Evolutionary conservation across 2,888 invertebrate genomes (phyloP).

Genomic region (Agriopis aurantiaria): DNA sequence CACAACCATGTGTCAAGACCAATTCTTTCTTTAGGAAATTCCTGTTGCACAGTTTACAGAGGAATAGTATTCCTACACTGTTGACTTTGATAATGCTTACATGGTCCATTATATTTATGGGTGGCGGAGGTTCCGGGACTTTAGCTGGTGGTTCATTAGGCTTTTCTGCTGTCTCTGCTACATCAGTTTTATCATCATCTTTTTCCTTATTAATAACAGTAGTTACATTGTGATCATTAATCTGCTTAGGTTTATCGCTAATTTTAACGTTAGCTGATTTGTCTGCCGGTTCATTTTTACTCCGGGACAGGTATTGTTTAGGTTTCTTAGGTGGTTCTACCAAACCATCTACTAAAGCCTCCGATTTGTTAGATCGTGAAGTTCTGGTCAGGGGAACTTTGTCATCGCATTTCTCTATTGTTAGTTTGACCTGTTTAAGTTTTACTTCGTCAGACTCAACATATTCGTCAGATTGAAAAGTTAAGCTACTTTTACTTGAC

Average conservation of each 20-base stretch:
- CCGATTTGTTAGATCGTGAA: constrained; percentile 28
- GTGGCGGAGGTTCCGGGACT: constrained; percentile 43
- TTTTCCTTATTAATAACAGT: neutral
- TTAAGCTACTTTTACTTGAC: constrained; percentile 14
- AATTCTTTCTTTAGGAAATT: constrained; percentile 79
- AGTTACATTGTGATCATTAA: constrained; percentile 11
- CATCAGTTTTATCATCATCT: constrained; percentile 37
- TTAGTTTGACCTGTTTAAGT: constrained; percentile 53
- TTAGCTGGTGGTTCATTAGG: constrained; percentile 47
- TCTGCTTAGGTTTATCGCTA: constrained; percentile 14
- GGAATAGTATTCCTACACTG: constrained; percentile 78
- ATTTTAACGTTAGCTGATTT: neutral
- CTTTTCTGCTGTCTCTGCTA: constrained; percentile 25
- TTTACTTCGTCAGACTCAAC: constrained; percentile 44
- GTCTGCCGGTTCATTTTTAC: constrained; percentile 25
- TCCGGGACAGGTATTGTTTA: constrained; percentile 28
- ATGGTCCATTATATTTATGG: constrained; percentile 79
- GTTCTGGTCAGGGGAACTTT: constrained; percentile 29
- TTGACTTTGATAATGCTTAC: constrained; percentile 79
- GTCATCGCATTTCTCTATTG: constrained; percentile 50
- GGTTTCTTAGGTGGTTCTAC: constrained; percentile 21
- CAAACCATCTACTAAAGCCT: constrained; percentile 19
- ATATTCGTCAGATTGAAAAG: constrained; percentile 26
- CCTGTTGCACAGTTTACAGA: constrained; percentile 79
- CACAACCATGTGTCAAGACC: constrained; percentile 75